Evolutionary conservation across 2,113 vertebrate genomes (phyloP).

Genomic region (Ctenodactylus gundi): DNA sequence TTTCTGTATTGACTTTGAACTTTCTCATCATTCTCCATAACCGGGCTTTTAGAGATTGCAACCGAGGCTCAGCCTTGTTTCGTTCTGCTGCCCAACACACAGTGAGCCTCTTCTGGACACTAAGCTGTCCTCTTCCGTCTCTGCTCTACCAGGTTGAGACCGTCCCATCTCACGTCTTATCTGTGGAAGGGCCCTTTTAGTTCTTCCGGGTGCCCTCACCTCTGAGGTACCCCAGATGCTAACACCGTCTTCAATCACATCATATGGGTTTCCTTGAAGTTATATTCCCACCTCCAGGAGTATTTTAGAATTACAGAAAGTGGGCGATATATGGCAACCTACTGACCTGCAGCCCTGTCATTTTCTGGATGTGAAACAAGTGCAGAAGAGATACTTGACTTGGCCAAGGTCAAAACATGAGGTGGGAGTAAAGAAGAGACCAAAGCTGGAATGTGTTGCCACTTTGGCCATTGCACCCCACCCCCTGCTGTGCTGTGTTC

Average conservation of each 20-base stretch:
- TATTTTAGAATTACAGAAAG: conserved; percentile 39
- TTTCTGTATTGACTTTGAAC: not conserved
- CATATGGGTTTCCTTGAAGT: not conserved
- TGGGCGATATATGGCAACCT: not conserved
- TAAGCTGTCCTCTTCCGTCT: not conserved
- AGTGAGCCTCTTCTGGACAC: not conserved
- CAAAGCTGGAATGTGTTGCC: not conserved
- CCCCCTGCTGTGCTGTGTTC: not conserved
- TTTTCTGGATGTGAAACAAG: not conserved
- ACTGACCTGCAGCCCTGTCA: not conserved
- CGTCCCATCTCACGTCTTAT: not conserved
- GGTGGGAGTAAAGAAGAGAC: not conserved
- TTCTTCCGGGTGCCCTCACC: not conserved
- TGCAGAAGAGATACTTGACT: not conserved
- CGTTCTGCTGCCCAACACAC: not conserved
- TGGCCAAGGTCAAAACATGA: not conserved
- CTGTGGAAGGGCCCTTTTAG: not conserved
- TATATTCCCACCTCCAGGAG: not conserved
- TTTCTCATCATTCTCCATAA: not conserved
- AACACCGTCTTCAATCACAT: not conserved
- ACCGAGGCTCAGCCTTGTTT: not conserved
- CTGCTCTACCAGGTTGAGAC: not conserved
- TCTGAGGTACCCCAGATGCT: not conserved
- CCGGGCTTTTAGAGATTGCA: not conserved
- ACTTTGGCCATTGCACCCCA: not conserved